Percentiles rank a stretch among this genome's conserved stretches.
phyloP scores from a whole-genome alignment of 1,140 invertebrate species.

The Ruditapes philippinarum region DNA sequence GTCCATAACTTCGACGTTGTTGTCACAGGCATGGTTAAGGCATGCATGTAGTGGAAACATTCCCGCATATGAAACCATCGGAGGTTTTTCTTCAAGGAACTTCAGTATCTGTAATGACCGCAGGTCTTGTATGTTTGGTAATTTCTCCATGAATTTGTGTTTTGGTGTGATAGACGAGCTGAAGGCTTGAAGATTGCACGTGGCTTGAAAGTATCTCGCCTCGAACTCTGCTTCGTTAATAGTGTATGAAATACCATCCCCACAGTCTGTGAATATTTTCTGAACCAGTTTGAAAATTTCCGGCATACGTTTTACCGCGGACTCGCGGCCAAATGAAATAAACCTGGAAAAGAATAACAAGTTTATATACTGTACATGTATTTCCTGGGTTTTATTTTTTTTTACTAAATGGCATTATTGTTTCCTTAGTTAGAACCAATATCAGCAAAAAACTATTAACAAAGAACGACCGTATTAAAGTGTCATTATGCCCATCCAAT shows the following conservation, averaged over 20 bases:
- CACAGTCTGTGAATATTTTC: slow-evolving; percentile 77
- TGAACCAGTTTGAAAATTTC: slow-evolving; percentile 76
- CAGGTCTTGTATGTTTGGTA: slow-evolving; percentile 67
- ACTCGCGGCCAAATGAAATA: slow-evolving; percentile 78
- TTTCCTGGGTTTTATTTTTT: too few relatives aligned
- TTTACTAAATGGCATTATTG: too few relatives aligned
- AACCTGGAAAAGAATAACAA: slow-evolving; percentile 74
- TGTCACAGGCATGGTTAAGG: slow-evolving; percentile 83
- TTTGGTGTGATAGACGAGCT: slow-evolving; percentile 77
- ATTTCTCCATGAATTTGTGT: slow-evolving; percentile 78
- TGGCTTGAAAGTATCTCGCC: slow-evolving; percentile 82
- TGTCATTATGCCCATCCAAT: too few relatives aligned
- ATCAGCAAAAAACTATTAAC: too few relatives aligned
- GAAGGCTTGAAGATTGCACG: slow-evolving; percentile 84
- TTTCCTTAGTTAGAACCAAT: too few relatives aligned
- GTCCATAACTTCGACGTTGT: slow-evolving; percentile 83
- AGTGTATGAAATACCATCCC: slow-evolving; percentile 74
- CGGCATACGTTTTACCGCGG: slow-evolving; percentile 75
- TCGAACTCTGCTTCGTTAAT: slow-evolving; percentile 81
- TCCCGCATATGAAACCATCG: slow-evolving; percentile 76
- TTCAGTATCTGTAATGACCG: slow-evolving; percentile 70
- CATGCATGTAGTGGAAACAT: slow-evolving; percentile 84
- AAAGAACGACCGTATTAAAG: too few relatives aligned
- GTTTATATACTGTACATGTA: too few relatives aligned
- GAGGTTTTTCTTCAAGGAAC: slow-evolving; percentile 73